Base-by-base conservation (phyloP, 92 coral and sea anemone genomes). In the Meandrina meandrites region DNA sequence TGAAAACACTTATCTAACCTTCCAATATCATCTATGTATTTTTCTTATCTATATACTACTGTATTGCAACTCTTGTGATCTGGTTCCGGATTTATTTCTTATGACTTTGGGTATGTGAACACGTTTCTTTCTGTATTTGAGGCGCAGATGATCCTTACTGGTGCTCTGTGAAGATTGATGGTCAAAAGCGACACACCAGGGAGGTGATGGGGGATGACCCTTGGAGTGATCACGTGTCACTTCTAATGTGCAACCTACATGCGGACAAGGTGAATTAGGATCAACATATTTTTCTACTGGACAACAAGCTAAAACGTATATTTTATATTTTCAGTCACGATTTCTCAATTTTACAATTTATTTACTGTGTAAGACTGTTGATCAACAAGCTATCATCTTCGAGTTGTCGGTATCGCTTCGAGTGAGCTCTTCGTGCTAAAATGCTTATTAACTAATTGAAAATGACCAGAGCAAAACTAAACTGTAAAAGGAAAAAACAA, bases 91-190 rank as follows among this genome's bases (percentile, higher is more conserved):
- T 14, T 51, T 4, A 28, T 32, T 37, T 31, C 47, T 13, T 28
- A 37, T 72, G 21, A 32, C 51, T 27, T 40, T 40, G 45, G 45
- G 45, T 40, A 40, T 40, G 6, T 40, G 2, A 40, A 40, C 45
- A 40, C 45, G 6, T 40, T 40, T 40, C 45, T 40, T 6, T 40
- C 45, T 31, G 16, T 19, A 9, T 62, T 37, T 37, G 42, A 27
- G 34, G 31, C 32, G 22, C 36, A 94, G 98, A 94, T 69, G 98
- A 94, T 81, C 90, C 95, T 32, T 91, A 92, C 89, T 94, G 98
- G 98, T 92, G 98, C 73, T 91, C 93, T 48, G 86, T 94, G 69
- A 91, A 92, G 73, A 93, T 94, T 82, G 92, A 92, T 34, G 92
- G 92, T 42, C 98, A 94, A 66, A 94, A 94, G 89, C 83, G 88